Evolutionary conservation across 2,888 invertebrate genomes (phyloP).

Genomic region (Ormyrus pomaceus): DNA sequence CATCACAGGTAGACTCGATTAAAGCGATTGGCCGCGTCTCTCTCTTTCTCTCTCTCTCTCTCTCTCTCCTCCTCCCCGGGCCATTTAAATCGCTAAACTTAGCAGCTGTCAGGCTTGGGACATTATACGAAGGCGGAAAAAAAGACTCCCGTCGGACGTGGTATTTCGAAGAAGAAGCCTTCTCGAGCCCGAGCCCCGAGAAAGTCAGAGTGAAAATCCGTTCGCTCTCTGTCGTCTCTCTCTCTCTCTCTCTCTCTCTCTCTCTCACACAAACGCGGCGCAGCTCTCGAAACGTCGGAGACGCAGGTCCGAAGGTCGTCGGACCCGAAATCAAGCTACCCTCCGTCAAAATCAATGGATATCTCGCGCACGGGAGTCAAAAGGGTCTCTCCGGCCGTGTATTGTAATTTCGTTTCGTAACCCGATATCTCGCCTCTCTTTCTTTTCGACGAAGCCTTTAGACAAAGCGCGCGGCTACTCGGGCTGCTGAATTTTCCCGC

Average conservation of each 20-base stretch:
- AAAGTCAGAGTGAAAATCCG: conserved; percentile 52
- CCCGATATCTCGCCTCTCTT: conserved; percentile 59
- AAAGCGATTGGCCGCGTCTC: conserved; percentile 35
- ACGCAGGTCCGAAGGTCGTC: conserved; percentile 53
- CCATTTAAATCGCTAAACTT: conserved; percentile 54
- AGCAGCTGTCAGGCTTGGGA: conserved; percentile 55
- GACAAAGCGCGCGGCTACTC: conserved; percentile 39
- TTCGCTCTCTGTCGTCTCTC: not conserved
- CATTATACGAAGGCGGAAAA: conserved; percentile 8
- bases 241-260: not conserved
- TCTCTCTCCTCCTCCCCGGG: conserved; percentile 2
- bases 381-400: conserved; percentile 37
- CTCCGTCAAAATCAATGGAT: conserved; percentile 64
- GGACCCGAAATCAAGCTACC: conserved; percentile 50
- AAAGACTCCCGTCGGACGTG: conserved; percentile 1
- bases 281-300: not conserved
- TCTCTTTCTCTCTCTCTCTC: not conserved
- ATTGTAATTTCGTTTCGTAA: conserved; percentile 72
- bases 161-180: conserved; percentile 43
- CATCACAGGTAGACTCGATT: conserved; percentile 51
- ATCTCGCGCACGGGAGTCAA: conserved; percentile 55
- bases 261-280: conserved; percentile 1
- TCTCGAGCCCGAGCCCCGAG: conserved; percentile 16
- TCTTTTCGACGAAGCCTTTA: conserved; percentile 42
- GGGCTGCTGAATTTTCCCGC: conserved; percentile 42